A percentile compares a stretch with the other conserved stretches of the same genome.
Evolutionary conservation across 2,888 invertebrate species (phyloP).

Genomic region (Thecophora atra): DNA sequence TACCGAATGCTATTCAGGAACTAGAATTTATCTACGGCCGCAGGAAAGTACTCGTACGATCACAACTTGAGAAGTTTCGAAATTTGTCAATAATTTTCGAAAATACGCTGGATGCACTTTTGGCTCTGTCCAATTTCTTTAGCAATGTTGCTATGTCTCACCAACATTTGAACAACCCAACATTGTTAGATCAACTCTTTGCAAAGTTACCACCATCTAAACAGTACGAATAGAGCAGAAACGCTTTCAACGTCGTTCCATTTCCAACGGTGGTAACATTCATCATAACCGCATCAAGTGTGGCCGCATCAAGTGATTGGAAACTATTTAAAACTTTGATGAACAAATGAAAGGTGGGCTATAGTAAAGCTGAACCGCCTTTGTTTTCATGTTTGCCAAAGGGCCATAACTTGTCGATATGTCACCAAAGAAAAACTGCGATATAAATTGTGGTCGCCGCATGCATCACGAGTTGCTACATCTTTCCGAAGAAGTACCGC

Average conservation of each 20-base stretch:
- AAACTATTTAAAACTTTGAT: constrained; percentile 3
- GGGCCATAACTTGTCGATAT: neutral
- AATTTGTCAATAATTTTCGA: constrained; percentile 21
- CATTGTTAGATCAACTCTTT: constrained; percentile 37
- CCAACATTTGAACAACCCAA: constrained; percentile 39
- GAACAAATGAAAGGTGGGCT: constrained; percentile 29
- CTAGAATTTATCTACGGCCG: constrained; percentile 40
- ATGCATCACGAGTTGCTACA: neutral
- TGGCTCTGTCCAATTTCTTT: constrained; percentile 7
- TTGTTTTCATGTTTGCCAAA: constrained; percentile 12
- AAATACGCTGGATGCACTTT: constrained; percentile 25
- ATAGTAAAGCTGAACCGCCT: constrained; percentile 16
- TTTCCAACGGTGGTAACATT: constrained; percentile 38
- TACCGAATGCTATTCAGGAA: constrained; percentile 28
- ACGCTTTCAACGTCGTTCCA: constrained; percentile 28
- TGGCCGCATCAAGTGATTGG: constrained; percentile 8
- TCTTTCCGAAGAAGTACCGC: neutral
- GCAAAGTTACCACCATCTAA: constrained; percentile 41
- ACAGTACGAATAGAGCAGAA: constrained; percentile 42
- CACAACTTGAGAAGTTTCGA: constrained; percentile 35
- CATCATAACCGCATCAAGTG: constrained; percentile 7
- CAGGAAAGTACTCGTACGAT: constrained; percentile 33
- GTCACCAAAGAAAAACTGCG: neutral
- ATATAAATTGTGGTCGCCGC: neutral
- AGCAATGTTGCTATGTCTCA: constrained; percentile 10